Evolutionary conservation across 2,888 invertebrate species (phyloP), one percentile per base, ranked within the genome.

Genomic region (Agrypnus murinus): DNA sequence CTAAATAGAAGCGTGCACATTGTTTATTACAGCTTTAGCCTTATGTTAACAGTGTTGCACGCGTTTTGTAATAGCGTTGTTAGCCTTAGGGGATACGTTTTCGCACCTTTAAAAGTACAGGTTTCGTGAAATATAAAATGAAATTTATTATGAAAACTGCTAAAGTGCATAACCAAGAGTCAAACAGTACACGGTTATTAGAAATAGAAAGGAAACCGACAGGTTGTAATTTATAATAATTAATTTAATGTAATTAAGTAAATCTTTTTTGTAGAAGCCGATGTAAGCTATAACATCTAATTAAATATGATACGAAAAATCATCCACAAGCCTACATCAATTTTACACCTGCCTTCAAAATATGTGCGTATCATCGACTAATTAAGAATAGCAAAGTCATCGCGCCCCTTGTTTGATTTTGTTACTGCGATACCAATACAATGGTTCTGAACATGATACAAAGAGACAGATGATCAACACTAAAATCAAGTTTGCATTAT

Each of bases 361-460:
- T 74, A 76, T 75, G 75, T 71, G 76, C 75, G 58, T 69, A 75
- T 76, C 75, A 76, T 76, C 71, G 55, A 71, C 70, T 73, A 75
- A 76, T 76, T 76, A 76, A 75, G 73, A 70, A 76, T 71, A 59
- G 72, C 74, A 65, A 59, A 75, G 74, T 76, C 76, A 76, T 57
- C 46, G 57, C 68, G 60, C 68, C 73, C 71, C 69, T 69, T 73
- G 74, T 66, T 72, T 72, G 72, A 71, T 74, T 67, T 72, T 40
- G 45, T 63, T 50, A 48, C 34, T 58, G 43, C 40, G 40, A 43
- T 58, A 43, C 19, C 14, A 14, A 10, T n/a, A 57, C 19, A 14
- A 57, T 36, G 8, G 15, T 38, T 36, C 6, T 25, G 25, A 5
- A 25, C 25, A 25, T 25, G 25, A 25, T 25, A 25, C 5, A 5